Evolutionary conservation across 1,140 invertebrate genomes (phyloP).

Genomic region (Parasteatoda tepidariorum): DNA sequence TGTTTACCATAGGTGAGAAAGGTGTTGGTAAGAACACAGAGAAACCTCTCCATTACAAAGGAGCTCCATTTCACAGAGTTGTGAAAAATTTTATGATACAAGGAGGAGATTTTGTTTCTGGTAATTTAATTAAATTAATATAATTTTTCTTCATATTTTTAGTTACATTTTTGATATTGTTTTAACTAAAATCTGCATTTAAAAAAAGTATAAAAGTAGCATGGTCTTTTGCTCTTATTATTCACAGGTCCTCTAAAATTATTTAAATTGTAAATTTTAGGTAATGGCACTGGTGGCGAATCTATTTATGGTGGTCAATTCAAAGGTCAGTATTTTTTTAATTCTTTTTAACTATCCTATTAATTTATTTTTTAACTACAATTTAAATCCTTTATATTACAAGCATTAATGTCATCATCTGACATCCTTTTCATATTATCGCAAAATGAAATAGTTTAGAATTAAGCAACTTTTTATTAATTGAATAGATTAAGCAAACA

Average conservation of each 20-base stretch:
- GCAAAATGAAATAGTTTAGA: no score
- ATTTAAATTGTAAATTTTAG: no score
- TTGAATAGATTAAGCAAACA: no score
- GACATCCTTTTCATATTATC: no score
- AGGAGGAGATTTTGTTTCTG: slow-evolving; percentile 67
- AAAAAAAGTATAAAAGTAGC: background rate
- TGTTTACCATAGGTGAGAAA: slow-evolving; percentile 66
- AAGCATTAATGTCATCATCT: no score
- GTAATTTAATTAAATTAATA: no score
- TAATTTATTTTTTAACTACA: no score
- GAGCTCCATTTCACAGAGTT: slow-evolving; percentile 83
- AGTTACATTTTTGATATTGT: background rate
- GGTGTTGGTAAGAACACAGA: slow-evolving; percentile 71
- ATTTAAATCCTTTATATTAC: no score
- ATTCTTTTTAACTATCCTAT: no score
- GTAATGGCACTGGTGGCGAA: slow-evolving; percentile 91
- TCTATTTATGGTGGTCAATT: slow-evolving; percentile 91
- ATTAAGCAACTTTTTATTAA: no score
- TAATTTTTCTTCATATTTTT: background rate
- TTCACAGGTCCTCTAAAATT: background rate
- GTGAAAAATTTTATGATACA: slow-evolving; percentile 90
- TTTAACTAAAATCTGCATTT: background rate
- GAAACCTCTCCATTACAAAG: slow-evolving; percentile 82
- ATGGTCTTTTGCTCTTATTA: background rate
- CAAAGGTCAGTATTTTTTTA: slow-evolving; percentile 74